Base-by-base conservation (phyloP, 2,797 vertebrate genomes). In the Phyllotis vaccarum region DNA sequence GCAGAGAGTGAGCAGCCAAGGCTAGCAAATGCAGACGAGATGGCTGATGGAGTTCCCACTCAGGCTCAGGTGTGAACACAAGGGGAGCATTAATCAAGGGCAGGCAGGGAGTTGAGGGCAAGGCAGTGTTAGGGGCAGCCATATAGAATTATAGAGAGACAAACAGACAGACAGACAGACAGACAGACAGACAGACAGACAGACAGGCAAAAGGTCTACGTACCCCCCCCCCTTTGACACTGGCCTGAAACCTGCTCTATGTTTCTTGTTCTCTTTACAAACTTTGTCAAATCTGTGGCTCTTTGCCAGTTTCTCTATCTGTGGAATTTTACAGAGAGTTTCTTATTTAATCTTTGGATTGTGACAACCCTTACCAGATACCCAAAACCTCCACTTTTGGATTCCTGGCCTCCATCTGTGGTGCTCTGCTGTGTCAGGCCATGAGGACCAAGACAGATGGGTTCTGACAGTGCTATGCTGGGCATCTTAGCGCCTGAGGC, bases 31-130 rank as follows among this genome's bases (percentile, higher is more conserved):
- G 91, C 4, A 5, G n/a, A 1, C n/a, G 3, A 19, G 0, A 60
- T 60, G 40, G 34, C 70, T 13, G 43, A 54, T 0, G 37, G 19
- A 0, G 5, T 1, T 58, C 29, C 17, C 2, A 1, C 0, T 8
- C 9, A 29, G 43, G 31, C 27, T 11, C 34, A 11, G 62, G 13
- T 0, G 2, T 10, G 43, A 17, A 10, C 3, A 11, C n/a, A 40
- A 74, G 56, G 8, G 37, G 29, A 34, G 46, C 72, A 27, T 13
- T 17, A 46, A 11, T 0, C 17, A 49, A 60, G 49, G 24, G 16
- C 68, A 2, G 52, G 43, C 8, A 34, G 58, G 24, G 8, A 14
- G 46, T 24, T 49, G 17, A 40, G n/a, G 34, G 43, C 1, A 31
- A 43, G 19, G 37, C 8, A 6, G 37, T n/a, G 3, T 12, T 54